These are phyloP conservation scores for Melanerpes aurifrons DNA, from an alignment of 2,113 vertebrate genomes.

Conservation along the genomic window DNA sequence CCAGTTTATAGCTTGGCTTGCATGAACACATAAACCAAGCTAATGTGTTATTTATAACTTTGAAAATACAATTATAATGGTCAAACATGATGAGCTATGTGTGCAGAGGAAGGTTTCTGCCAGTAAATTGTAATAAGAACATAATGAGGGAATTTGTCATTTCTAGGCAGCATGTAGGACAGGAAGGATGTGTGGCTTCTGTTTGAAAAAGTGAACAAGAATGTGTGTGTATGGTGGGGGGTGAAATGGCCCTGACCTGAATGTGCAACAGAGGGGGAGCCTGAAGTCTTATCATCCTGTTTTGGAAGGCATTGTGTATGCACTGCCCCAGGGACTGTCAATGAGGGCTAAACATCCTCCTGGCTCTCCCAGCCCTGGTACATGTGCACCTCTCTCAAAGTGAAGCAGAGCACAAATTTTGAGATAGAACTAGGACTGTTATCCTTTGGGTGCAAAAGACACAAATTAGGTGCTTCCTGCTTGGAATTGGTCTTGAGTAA, in stretches of 20 bases:
- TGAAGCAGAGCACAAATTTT: not conserved
- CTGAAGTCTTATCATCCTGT: not conserved
- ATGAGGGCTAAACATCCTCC: not conserved
- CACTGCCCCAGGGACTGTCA: not conserved
- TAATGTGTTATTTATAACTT: constrained; percentile 66
- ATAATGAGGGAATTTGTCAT: not conserved
- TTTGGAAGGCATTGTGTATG: not conserved
- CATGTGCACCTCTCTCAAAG: not conserved
- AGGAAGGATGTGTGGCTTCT: not conserved
- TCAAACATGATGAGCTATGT: constrained; percentile 13
- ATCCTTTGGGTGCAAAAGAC: not conserved
- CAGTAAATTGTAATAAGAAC: not conserved
- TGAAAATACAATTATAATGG: constrained; percentile 48
- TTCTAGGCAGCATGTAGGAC: not conserved
- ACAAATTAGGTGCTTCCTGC: not conserved
- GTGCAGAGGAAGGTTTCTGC: constrained; percentile 9
- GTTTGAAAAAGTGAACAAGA: not conserved
- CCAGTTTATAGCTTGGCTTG: constrained; percentile 37
- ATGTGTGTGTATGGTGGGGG: not conserved
- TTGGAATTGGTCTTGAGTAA: not conserved
- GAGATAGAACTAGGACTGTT: not conserved
- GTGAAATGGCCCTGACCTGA: not conserved
- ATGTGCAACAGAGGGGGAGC: not conserved
- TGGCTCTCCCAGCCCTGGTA: not conserved
- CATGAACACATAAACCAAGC: constrained; percentile 53